Conservation (phyloP, 2,113 vertebrate genomes). For the Phaetusa simplex region DNA sequence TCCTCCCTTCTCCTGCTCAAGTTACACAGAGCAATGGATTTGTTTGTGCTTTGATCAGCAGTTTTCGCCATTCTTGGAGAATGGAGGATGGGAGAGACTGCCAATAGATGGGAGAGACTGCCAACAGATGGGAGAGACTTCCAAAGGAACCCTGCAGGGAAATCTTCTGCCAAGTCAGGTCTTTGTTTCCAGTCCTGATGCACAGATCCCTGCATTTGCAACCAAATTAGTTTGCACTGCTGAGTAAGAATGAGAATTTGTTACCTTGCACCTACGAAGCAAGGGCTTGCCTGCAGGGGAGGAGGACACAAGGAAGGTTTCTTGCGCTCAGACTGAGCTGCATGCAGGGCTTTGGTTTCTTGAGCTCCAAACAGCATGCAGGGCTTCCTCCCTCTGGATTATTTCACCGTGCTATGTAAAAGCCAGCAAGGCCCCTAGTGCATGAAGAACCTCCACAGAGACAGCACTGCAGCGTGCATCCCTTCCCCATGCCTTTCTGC, state of each 20-base stretch:
- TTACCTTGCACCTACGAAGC: neutral
- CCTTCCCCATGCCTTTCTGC: neutral
- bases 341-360: neutral
- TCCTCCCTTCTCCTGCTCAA: neutral
- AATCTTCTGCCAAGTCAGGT: neutral
- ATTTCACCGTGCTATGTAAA: neutral
- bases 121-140: neutral
- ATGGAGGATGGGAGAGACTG: neutral
- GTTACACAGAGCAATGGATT: neutral
- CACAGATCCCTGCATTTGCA: neutral
- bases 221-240: neutral
- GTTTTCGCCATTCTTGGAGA: neutral
- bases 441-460: neutral
- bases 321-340: neutral
- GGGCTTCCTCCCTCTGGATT: neutral
- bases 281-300: neutral
- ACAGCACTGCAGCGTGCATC: neutral
- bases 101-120: neutral
- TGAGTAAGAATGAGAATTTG: neutral
- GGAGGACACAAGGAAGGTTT: neutral
- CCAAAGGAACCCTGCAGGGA: neutral
- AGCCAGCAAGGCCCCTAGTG: neutral
- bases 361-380: rapidly evolving
- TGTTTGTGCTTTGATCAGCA: neutral
- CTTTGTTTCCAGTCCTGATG: neutral